A percentile compares a stretch with the other conserved stretches of the same genome.
These are phyloP conservation scores for Morone chrysops DNA, from an alignment of 2,113 vertebrate genomes.

Conservation along the genomic window DNA sequence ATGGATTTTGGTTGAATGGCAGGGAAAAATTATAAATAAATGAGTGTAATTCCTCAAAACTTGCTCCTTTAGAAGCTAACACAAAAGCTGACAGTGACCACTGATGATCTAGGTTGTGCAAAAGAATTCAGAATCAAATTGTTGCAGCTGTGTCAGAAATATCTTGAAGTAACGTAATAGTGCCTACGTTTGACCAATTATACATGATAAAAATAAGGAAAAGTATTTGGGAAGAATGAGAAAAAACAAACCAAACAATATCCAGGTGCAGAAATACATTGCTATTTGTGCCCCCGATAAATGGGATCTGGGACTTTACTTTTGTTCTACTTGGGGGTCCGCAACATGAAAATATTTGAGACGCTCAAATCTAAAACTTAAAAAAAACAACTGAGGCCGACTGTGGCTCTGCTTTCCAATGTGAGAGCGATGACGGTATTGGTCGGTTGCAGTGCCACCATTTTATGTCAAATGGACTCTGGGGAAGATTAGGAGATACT, in stretches of 20 bases:
- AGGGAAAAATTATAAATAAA: not conserved
- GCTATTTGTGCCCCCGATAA: not conserved
- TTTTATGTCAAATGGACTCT: constrained; percentile 68
- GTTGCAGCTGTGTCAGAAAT: not conserved
- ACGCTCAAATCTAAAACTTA: constrained; percentile 12
- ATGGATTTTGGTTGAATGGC: not conserved
- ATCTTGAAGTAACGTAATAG: not conserved
- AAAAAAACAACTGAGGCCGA: constrained; percentile 15
- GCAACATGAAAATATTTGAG: constrained; percentile 23
- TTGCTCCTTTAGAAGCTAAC: no score
- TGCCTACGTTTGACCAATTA: not conserved
- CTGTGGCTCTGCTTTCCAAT: not conserved
- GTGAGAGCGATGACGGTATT: constrained; percentile 7
- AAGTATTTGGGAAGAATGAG: not conserved
- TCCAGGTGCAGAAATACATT: not conserved
- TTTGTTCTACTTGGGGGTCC: constrained; percentile 21
- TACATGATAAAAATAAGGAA: not conserved
- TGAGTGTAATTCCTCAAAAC: not conserved
- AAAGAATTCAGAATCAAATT: not conserved
- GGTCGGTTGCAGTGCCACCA: constrained; percentile 50
- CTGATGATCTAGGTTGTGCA: not conserved
- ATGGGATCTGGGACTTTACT: not conserved
- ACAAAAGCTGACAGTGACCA: not conserved
- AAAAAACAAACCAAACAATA: not conserved
- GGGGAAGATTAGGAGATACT: constrained; percentile 76